A percentile compares a stretch with the other conserved stretches of the same genome.
phyloP scores from a whole-genome alignment of 2,888 invertebrate species.

The Sylvicola cinctus region DNA sequence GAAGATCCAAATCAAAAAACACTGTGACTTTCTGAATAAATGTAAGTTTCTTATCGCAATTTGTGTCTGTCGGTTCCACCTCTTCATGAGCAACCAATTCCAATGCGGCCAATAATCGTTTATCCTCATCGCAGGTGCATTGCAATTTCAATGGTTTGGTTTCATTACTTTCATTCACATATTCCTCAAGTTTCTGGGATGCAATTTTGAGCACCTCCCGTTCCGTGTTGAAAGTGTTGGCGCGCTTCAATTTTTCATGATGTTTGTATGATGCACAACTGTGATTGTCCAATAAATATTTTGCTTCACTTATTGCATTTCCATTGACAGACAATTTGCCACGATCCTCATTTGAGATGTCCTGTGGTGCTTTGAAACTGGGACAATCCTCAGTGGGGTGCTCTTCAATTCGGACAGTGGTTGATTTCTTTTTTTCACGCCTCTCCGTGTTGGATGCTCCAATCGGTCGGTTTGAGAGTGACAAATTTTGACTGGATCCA shows the following conservation, averaged over 20 bases:
- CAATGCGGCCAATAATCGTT: conserved; percentile 5
- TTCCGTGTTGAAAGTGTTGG: conserved; percentile 29
- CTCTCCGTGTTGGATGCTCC: conserved; percentile 1
- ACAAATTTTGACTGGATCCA: too few relatives aligned
- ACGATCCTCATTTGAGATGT: conserved; percentile 13
- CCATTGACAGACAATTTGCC: neutral
- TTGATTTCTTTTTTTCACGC: conserved; percentile 26
- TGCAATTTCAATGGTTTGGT: neutral
- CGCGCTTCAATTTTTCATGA: too few relatives aligned
- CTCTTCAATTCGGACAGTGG: conserved; percentile 18
- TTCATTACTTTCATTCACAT: conserved; percentile 15
- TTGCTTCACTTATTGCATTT: conserved; percentile 1
- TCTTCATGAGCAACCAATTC: conserved; percentile 13
- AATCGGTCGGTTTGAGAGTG: too few relatives aligned
- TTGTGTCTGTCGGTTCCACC: conserved; percentile 11
- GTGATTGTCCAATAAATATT: neutral
- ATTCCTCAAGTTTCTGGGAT: conserved; percentile 31
- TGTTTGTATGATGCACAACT: too few relatives aligned
- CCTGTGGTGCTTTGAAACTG: conserved; percentile 29
- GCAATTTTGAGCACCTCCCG: conserved; percentile 32
- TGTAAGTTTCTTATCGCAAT: conserved; percentile 15
- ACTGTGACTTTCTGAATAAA: conserved; percentile 34
- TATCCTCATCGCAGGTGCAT: neutral
- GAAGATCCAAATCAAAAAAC: conserved; percentile 48
- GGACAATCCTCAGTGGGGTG: conserved; percentile 32